Base-by-base conservation (phyloP, 2,888 invertebrate genomes). In the Hirtodrosophila duncani region DNA sequence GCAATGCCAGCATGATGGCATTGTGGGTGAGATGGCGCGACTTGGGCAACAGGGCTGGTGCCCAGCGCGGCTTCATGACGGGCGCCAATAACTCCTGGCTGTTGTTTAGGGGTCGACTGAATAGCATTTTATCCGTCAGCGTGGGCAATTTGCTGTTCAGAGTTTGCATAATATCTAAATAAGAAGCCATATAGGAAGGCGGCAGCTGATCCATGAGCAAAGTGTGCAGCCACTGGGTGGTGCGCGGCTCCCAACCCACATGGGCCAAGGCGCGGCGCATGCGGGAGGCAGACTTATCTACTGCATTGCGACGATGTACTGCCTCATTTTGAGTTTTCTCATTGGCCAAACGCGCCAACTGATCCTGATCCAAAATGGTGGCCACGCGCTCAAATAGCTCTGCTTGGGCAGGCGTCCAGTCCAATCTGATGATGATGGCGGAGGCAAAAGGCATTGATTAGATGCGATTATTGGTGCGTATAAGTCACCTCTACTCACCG, bases 221-320 rank as follows among this genome's bases (percentile, higher is more conserved):
- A 27, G 89, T 87, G 84, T 95, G 94, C 20, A 95, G 84, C 95
- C 95, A 95, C 65, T 94, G 93, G 0, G 91, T 89, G 14, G 92
- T 85, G 62, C 91, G 90, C 14, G 89, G 84, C 67, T 94, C 93
- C 94, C 94, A 95, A n/a, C 89, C 88, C 6, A 92, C 88, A 2
- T 90, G 89, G 0, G 92, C 91, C 57, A 94, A 86, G n/a, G 91
- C 88, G 62, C 91, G 90, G 21, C 94, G 88, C 62, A 94, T 88
- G 46, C 91, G 88, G 58, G 90, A 88, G 0, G 91, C 90, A 1
- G 93, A 91, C 66, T 91, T 92, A 70, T 94, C 93, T 1, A 93
- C 88, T n/a, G 91, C 88, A 1, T 90, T 89, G 24, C 93, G 88
- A 42, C 93, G 88, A 64, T 91, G 88, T 11, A 94, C 88, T 0